Base-by-base conservation (phyloP, 2,888 invertebrate species). In the Epirrhoe tristata region DNA sequence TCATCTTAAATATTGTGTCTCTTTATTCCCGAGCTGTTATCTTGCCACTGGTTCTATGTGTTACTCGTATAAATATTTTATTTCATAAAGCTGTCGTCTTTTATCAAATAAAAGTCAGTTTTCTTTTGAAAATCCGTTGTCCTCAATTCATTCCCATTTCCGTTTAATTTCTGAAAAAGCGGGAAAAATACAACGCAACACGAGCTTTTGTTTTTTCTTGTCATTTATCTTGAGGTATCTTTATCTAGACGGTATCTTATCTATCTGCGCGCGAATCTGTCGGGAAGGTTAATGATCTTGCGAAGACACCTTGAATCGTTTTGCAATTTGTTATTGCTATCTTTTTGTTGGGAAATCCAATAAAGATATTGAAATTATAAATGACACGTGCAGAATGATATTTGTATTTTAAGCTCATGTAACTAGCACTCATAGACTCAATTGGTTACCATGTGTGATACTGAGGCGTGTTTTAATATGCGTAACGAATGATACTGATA, bases 261-360 rank as follows among this genome's bases (percentile, higher is more conserved):
- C 48, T 66, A 63, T 61, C 59, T 56, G 10, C 43, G 64, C 62
- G 34, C 17, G 58, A 58, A 63, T 66, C 63, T 36, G 56, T 52
- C 59, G 24, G 17, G 16, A 54, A 71, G 66, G 71, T 68, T 66
- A 66, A 66, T 66, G 71, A 66, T 63, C 63, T 62, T 50, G 12
- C 63, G 57, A 66, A 71, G 61, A 51, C 63, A 57, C 61, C 51
- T 66, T 57, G 39, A 61, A 63, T 55, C 34, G 51, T 63, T 62
- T 46, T 31, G 50, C 43, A 60, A 57, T 53, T 56, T 50, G 36
- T 59, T 46, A 34, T 60, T 48, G 24, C 36, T 48, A 6, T 53
- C 16, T 39, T 58, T 10, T 17, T 17, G 34, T 14, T 59, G 8
- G 32, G 16, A 58, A 53, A 53, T 48, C 17, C 14, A 52, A 54